A percentile compares a stretch with the other conserved stretches of the same genome.
Conservation (phyloP, 1,140 invertebrate genomes). For the Drosophila busckii region DNA sequence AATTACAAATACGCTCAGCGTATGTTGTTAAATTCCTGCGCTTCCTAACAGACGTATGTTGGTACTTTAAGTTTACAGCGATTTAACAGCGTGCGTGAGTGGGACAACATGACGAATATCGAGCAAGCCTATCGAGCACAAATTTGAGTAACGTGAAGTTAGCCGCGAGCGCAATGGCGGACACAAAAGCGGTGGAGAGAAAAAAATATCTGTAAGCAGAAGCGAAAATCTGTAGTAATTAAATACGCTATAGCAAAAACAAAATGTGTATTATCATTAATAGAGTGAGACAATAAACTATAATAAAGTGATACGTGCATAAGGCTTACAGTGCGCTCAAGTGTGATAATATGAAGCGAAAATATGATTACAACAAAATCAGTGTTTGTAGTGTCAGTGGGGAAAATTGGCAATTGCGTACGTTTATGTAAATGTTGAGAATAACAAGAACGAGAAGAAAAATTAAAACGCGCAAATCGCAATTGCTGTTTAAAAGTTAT, state of each 20-base stretch:
- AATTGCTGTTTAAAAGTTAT: constrained; percentile 3
- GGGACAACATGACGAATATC: neutral
- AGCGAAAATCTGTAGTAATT: constrained; percentile 56
- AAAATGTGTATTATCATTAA: constrained; percentile 22
- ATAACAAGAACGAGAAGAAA: constrained; percentile 24
- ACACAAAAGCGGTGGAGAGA: constrained; percentile 68
- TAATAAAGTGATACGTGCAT: constrained; percentile 36
- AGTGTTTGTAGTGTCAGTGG: constrained; percentile 53
- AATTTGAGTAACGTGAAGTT: too few species aligned
- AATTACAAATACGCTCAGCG: neutral
- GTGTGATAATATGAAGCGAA: constrained; percentile 59
- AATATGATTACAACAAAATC: constrained; percentile 67
- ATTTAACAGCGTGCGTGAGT: neutral
- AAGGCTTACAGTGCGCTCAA: constrained; percentile 7
- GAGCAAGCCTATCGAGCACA: too few species aligned
- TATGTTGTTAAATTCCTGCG: neutral
- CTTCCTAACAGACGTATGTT: too few species aligned
- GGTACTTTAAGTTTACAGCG: too few species aligned
- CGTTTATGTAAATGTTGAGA: constrained; percentile 34
- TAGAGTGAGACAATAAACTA: constrained; percentile 51
- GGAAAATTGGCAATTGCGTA: constrained; percentile 45
- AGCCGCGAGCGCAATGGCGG: too few species aligned
- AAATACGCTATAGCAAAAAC: constrained; percentile 47
- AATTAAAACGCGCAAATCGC: constrained; percentile 30
- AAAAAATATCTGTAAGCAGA: constrained; percentile 70